Evolutionary conservation across 2,113 vertebrate species (phyloP), one percentile per base, ranked within the genome.

Genomic region (Corythoichthys haematopterus): DNA sequence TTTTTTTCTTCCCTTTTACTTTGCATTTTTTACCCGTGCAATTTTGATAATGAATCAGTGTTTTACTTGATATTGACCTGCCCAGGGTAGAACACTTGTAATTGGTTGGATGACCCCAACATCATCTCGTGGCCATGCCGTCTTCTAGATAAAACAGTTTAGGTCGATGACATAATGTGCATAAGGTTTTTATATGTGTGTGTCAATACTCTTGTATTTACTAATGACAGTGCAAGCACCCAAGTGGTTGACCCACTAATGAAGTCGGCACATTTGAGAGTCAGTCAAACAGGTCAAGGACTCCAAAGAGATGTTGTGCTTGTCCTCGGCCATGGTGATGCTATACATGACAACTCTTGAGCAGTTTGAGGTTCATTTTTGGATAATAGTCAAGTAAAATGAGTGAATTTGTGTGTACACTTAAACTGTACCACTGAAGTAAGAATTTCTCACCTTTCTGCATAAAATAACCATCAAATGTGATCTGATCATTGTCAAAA

Each of bases 121-220:
- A 72, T 81, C 74, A 78, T 0, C 83, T 68, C 58, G 70, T 48
- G 61, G 76, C 83, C 68, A 64, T 65, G 68, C 82, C 80, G 80
- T 80, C 86, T 87, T 84, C 62, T 80, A 81, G 80, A 69, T 87
- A 86, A 90, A 89, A 79, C 81, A 69, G 70, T 71, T 64, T 57
- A 15, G 66, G 80, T 81, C 70, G 37, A 83, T 92, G 72, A 90
- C 87, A 91, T 91, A 90, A 90, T 87, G 83, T 83, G 80, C 70
- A 65, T 74, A 77, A 69, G 79, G 78, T 89, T 91, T 90, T 91
- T 88, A 84, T 89, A 87, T 87, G 81, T 72, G 67, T 78, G 85
- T 89, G 89, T 91, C 90, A 91, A 92, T 91, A 90, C 80, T 87
- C 79, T 69, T 89, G 87, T 91, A 69, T 91, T 91, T 90, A 92